phyloP scores from a whole-genome alignment of 2,888 invertebrate genomes.

The Mythimna ferrago region DNA sequence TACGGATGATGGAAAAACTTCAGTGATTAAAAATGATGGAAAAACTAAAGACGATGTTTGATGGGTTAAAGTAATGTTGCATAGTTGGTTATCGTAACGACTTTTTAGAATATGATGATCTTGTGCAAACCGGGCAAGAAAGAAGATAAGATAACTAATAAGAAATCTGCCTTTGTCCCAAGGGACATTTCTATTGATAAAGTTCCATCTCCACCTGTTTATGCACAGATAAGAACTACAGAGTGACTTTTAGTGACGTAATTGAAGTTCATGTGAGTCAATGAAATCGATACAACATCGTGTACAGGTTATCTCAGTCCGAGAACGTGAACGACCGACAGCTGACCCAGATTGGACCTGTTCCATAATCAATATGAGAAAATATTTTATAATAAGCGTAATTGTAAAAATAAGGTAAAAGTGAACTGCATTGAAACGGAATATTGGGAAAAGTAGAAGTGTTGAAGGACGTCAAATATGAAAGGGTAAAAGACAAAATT shows the following conservation, averaged over 20 bases:
- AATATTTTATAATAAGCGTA: slow-evolving; percentile 46
- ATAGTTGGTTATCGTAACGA: neutral
- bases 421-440: slow-evolving; percentile 36
- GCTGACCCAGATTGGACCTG: slow-evolving; percentile 66
- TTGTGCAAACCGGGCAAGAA: neutral
- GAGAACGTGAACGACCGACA: slow-evolving; percentile 68
- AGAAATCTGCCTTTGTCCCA: neutral
- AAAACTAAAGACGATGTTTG: neutral
- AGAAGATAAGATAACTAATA: neutral
- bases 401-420: slow-evolving; percentile 39
- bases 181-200: neutral
- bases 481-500: slow-evolving; percentile 1
- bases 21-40: neutral
- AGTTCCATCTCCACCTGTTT: slow-evolving; percentile 30
- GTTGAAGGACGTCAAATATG: neutral
- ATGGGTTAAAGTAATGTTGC: neutral
- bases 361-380: slow-evolving; percentile 55
- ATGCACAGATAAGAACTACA: slow-evolving; percentile 40
- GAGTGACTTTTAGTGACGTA: slow-evolving; percentile 48
- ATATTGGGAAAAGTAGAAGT: slow-evolving; percentile 3
- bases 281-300: slow-evolving; percentile 67
- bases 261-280: slow-evolving; percentile 60
- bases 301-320: slow-evolving; percentile 65
- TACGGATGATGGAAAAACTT: neutral
- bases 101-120: neutral